Conservation (phyloP, 2,113 vertebrate genomes). For the Leptobrachium leishanense region DNA sequence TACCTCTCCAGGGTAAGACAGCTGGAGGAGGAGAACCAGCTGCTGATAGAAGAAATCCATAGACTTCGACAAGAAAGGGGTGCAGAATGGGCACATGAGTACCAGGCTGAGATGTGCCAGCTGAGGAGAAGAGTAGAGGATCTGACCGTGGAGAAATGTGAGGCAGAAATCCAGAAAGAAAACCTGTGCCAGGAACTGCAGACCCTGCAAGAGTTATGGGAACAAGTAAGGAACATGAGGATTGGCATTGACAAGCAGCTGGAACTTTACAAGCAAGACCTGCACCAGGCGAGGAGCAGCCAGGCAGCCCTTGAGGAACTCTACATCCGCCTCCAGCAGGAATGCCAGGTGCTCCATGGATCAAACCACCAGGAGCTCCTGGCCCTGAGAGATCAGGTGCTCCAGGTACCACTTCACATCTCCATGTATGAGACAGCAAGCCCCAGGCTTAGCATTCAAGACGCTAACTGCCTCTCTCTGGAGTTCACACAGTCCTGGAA, state of each 20-base stretch:
- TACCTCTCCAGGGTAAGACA: slow-evolving; percentile 82
- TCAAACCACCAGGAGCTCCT: slow-evolving; percentile 67
- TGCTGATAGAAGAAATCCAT: slow-evolving; percentile 71
- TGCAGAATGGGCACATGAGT: slow-evolving; percentile 53
- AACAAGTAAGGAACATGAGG: slow-evolving; percentile 64
- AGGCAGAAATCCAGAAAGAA: slow-evolving; percentile 75
- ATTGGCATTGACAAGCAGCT: slow-evolving; percentile 69
- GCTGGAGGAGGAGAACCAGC: slow-evolving; percentile 80
- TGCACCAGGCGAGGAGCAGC: slow-evolving; percentile 63
- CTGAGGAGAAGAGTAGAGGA: slow-evolving; percentile 72
- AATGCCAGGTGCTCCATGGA: slow-evolving; percentile 70
- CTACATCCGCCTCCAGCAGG: slow-evolving; percentile 70
- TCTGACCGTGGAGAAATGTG: slow-evolving; percentile 71
- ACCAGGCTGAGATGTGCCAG: slow-evolving; percentile 61
- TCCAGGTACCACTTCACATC: slow-evolving; percentile 58
- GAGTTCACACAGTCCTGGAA: slow-evolving; percentile 76
- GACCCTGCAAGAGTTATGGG: slow-evolving; percentile 62
- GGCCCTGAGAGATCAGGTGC: slow-evolving; percentile 65
- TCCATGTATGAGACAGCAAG: slow-evolving; percentile 58
- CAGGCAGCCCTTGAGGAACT: slow-evolving; percentile 76
- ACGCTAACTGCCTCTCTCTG: slow-evolving; percentile 75
- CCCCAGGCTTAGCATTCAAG: slow-evolving; percentile 63
- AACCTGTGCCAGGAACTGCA: slow-evolving; percentile 70
- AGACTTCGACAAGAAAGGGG: slow-evolving; percentile 62
- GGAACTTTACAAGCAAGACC: slow-evolving; percentile 61